Conservation (phyloP, 30 jellyfish, hydroid and myxozoan species). For the Sanderia malayensis region DNA sequence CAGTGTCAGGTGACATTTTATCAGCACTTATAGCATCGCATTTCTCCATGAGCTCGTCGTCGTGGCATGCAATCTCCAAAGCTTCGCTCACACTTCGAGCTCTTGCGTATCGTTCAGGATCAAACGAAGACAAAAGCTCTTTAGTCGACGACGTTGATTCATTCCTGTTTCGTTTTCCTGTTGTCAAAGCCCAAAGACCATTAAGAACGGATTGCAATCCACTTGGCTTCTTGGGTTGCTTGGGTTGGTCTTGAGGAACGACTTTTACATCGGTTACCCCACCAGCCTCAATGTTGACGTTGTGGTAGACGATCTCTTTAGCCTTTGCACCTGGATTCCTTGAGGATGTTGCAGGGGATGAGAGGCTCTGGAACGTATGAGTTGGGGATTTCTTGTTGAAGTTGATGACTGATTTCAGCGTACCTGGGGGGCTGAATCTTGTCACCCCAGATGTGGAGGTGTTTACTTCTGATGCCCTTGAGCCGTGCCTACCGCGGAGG, state of each 20-base stretch:
- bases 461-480: conserved; percentile 69
- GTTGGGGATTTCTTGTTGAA: conserved; percentile 28
- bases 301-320: conserved; percentile 36
- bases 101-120: conserved; percentile 42
- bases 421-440: conserved; percentile 50
- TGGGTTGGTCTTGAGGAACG: conserved; percentile 9
- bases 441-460: conserved; percentile 43
- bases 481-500: conserved; percentile 58
- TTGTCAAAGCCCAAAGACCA: conserved; percentile 56
- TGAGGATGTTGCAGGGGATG: conserved; percentile 47
- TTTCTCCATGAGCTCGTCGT: conserved; percentile 29
- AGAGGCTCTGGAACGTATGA: conserved; percentile 18
- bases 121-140: conserved; percentile 60
- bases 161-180: conserved; percentile 55
- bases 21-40: conserved; percentile 43
- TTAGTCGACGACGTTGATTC: conserved; percentile 62
- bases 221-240: conserved; percentile 22
- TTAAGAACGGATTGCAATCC: conserved; percentile 35
- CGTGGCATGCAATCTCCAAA: conserved; percentile 52
- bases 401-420: conserved; percentile 24
- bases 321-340: conserved; percentile 11
- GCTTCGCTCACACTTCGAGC: conserved; percentile 80
- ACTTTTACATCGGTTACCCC: conserved; percentile 15
- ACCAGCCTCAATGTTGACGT: conserved; percentile 19
- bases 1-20: conserved; percentile 51